A percentile compares a stretch with the other conserved stretches of the same genome.
These are phyloP conservation scores for Rutilus rutilus DNA, from an alignment of 2,113 vertebrate genomes.

Conservation along the genomic window DNA sequence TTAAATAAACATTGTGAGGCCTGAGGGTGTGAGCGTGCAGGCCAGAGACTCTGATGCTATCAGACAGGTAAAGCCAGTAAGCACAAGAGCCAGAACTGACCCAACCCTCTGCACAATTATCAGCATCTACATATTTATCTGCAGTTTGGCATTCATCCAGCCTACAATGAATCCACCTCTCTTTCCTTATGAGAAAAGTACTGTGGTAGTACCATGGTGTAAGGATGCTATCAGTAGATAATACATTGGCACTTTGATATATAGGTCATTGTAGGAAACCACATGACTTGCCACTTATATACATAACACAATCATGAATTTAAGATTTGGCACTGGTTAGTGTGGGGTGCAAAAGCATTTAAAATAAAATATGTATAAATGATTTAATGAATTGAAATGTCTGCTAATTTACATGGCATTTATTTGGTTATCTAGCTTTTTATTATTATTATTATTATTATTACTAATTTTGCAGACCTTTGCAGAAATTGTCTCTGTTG, in stretches of 20 bases:
- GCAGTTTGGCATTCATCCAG: not conserved
- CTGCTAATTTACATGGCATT: not conserved
- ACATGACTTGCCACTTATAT: not conserved
- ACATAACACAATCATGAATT: not conserved
- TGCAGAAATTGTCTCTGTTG: no score
- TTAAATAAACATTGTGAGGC: constrained; percentile 51
- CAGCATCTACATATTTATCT: constrained; percentile 36
- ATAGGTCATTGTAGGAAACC: not conserved
- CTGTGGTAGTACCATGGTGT: not conserved
- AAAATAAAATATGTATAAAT: not conserved
- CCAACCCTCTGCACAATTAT: constrained; percentile 12
- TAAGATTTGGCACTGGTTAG: not conserved
- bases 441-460: no score
- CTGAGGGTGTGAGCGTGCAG: constrained; percentile 44
- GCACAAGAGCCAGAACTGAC: constrained; percentile 38
- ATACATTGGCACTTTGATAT: not conserved
- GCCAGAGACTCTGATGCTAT: constrained; percentile 48
- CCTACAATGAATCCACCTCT: not conserved
- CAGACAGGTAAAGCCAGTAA: constrained; percentile 48
- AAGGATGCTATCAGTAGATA: not conserved
- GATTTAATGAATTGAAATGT: not conserved
- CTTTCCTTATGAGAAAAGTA: constrained; percentile 1
- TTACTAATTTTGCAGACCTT: no score
- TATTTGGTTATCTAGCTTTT: no score
- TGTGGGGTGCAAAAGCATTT: not conserved